phyloP scores from a whole-genome alignment of 2,888 invertebrate genomes.

The Sylvicola fuscatus region DNA sequence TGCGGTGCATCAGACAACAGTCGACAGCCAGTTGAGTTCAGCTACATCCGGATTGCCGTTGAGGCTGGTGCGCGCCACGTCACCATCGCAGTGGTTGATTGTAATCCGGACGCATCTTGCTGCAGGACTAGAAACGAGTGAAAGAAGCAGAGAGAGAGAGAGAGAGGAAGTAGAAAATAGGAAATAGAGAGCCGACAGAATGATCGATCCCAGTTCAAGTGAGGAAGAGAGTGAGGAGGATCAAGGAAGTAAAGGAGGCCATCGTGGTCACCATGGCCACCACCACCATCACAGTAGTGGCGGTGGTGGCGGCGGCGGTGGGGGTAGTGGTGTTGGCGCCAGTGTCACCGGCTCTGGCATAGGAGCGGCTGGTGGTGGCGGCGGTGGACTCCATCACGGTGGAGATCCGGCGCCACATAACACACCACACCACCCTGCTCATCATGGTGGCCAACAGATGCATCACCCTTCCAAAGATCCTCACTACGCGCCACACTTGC shows the following conservation, averaged over 20 bases:
- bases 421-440: background rate
- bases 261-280: constrained; percentile 10
- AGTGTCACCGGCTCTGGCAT: constrained; percentile 18
- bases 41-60: too few species aligned
- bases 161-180: background rate
- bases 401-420: constrained; percentile 8
- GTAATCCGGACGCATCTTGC: too few species aligned
- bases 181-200: constrained; percentile 16
- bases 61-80: too few species aligned
- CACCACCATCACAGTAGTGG: constrained; percentile 9
- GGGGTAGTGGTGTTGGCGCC: constrained; percentile 6
- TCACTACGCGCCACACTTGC: constrained; percentile 8
- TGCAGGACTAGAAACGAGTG: too few species aligned
- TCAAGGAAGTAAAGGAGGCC: constrained; percentile 31
- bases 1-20: too few species aligned
- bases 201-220: constrained; percentile 93
- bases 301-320: constrained; percentile 6
- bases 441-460: background rate
- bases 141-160: too few species aligned
- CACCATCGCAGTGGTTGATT: too few species aligned
- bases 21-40: too few species aligned
- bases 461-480: constrained; percentile 4
- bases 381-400: constrained; percentile 6
- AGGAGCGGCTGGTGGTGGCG: constrained; percentile 24
- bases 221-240: constrained; percentile 92